Evolutionary conservation across 2,888 invertebrate species (phyloP), one percentile per base, ranked within the genome.

Genomic region (Latrodectus hesperus): DNA sequence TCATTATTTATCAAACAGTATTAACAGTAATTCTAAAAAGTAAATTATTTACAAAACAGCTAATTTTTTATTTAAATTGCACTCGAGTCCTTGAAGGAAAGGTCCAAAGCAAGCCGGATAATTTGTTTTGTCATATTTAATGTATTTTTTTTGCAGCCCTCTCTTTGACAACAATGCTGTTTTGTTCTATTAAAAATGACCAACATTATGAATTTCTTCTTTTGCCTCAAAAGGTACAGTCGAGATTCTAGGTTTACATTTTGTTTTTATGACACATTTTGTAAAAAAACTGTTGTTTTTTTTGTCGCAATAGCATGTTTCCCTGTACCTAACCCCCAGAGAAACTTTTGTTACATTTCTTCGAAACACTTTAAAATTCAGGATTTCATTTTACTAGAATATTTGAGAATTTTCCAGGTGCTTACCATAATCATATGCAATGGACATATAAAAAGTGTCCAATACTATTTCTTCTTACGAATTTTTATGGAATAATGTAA

Each of bases 141-240:
- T n/a, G n/a, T n/a, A n/a, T n/a, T n/a, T n/a, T n/a, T n/a, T n/a
- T n/a, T n/a, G n/a, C n/a, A n/a, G n/a, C n/a, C n/a, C n/a, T n/a
- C 22, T 22, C 22, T 22, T 22, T 22, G 22, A 22, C 22, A 22
- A 22, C 22, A 1, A 22, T 1, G 22, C 22, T 22, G 22, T 1
- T 22, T 22, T 22, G 0, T 22, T 22, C 22, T 1, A 22, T 22
- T 22, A 22, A 38, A 68, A 9, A 74, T 22, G 22, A 74, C 60
- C 8, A 60, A 26, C 76, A 49, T 65, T 76, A 51, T 9, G n/a
- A 65, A 76, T 65, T 49, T 76, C 49, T 65, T 65, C 65, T 76
- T 76, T 65, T 64, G 76, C 49, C 49, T n/a, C n/a, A 65, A 16
- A 38, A 76, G 64, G 65, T 65, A 65, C 65, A 65, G 38, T 16